Base-by-base conservation (phyloP, 1,140 invertebrate genomes). In the Phymorhynchus buccinoides region DNA sequence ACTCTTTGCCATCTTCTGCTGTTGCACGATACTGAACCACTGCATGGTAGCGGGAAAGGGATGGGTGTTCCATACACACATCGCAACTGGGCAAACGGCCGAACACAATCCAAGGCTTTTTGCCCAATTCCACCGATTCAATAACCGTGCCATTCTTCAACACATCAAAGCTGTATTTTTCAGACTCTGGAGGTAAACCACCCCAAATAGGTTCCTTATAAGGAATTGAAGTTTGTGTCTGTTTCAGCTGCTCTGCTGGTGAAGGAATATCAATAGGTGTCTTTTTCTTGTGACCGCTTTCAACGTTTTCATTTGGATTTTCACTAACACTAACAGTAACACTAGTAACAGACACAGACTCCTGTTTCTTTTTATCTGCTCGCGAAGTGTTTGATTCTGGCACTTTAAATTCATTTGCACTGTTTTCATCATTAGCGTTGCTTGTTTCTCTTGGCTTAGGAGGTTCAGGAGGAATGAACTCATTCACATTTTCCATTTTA, bases 41-140 rank as follows among this genome's bases (percentile, higher is more conserved):
- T 75, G 96, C 96, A 94, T 98, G 92, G 86, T 92, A 96, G 86
- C 97, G 94, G 0, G 97, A 98, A 75, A 98, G 95, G 7, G 97
- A 97, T 0, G 97, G 97, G 95, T 99, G 97, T 30, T 97, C 96
- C 94, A 98, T 95, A 1, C 95, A 93, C 79, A 99, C 94, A 94
- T 99, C 96, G 94, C 97, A 98, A 71, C 95, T 92, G 9, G 96
- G 95, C 30, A 97, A 94, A 84, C 98, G 94, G 7, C 98, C 98
- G 94, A 99, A 95, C 0, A 97, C 95, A 93, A 96, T 95, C 92
- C 95, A 97, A 37, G 96, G 94, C 91, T 96, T 96, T 84, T 96
- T 94, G 7, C 62, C 88, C 12, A 94, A 80, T 56, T 93, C 88
- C 56, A 98, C 94, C 27, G 94, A 95, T 41, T 97, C 96, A 32